Conservation (phyloP, 2,113 vertebrate species). For the Leucosticte australis region DNA sequence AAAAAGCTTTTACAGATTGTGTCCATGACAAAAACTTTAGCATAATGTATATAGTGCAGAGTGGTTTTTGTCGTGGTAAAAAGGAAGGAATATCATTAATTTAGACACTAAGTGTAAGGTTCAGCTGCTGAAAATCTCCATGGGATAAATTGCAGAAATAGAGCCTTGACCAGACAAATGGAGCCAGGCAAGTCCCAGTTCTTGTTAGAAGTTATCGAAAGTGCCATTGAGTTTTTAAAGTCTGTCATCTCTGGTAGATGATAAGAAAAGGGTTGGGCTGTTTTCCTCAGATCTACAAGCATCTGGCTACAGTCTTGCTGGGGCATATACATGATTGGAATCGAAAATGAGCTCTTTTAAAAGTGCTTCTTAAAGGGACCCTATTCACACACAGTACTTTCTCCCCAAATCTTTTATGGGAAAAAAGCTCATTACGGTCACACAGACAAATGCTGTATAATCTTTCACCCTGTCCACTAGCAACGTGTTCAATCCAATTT, state of each 20-base stretch:
- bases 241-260: conserved; percentile 62
- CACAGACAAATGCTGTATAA: conserved; percentile 64
- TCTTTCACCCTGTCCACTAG: conserved; percentile 68
- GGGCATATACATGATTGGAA: conserved; percentile 57
- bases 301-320: conserved; percentile 64
- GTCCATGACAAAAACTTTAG: conserved; percentile 69
- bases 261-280: conserved; percentile 65
- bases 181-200: conserved; percentile 65
- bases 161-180: conserved; percentile 63
- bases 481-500: conserved; percentile 61
- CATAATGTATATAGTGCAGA: conserved; percentile 66
- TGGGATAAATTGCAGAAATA: conserved; percentile 67
- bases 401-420: conserved; percentile 61
- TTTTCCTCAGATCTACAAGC: conserved; percentile 60
- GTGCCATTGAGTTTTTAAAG: conserved; percentile 64
- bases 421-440: conserved; percentile 59
- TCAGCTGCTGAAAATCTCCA: conserved; percentile 63
- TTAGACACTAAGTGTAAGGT: conserved; percentile 68
- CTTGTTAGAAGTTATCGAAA: conserved; percentile 67
- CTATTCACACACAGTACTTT: conserved; percentile 56
- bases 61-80: conserved; percentile 64
- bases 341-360: conserved; percentile 61
- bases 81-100: conserved; percentile 72
- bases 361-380: conserved; percentile 60
- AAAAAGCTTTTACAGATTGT: conserved; percentile 72